A percentile compares a stretch with the other conserved stretches of the same genome.
phyloP scores from a whole-genome alignment of 2,797 vertebrate genomes.

The Mormyrops attenuatus region DNA sequence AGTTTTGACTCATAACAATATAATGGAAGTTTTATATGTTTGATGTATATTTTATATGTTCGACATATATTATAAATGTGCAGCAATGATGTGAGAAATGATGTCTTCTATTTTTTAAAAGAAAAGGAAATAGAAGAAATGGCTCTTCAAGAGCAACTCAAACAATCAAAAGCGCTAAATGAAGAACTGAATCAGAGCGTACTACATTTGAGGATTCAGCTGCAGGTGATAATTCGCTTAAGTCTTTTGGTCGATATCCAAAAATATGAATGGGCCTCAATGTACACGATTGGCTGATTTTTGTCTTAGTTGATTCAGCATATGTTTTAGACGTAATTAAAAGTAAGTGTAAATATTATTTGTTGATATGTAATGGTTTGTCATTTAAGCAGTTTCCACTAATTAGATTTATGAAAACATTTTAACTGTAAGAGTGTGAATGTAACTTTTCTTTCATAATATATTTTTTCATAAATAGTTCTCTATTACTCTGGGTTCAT shows the following conservation, averaged over 20 bases:
- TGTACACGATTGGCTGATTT: neutral
- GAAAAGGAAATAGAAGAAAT: neutral
- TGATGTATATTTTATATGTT: neutral
- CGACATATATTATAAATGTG: neutral
- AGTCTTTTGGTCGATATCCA: neutral
- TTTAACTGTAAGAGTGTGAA: neutral
- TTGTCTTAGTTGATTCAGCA: neutral
- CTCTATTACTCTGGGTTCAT: neutral
- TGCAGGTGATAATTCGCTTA: neutral
- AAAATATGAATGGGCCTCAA: neutral
- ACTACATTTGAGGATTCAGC: neutral
- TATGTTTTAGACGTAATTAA: neutral
- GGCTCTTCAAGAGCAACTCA: neutral
- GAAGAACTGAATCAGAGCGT: neutral
- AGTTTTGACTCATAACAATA: neutral
- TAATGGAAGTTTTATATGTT: neutral
- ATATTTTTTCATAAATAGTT: neutral
- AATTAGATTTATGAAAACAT: neutral
- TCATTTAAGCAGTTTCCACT: neutral
- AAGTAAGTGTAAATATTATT: neutral
- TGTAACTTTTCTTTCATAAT: neutral
- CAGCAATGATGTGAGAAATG: neutral
- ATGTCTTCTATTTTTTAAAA: neutral
- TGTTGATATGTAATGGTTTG: neutral
- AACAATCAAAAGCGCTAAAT: neutral